Base-by-base conservation (phyloP, 2,888 invertebrate species). In the Parnassius mnemosyne region DNA sequence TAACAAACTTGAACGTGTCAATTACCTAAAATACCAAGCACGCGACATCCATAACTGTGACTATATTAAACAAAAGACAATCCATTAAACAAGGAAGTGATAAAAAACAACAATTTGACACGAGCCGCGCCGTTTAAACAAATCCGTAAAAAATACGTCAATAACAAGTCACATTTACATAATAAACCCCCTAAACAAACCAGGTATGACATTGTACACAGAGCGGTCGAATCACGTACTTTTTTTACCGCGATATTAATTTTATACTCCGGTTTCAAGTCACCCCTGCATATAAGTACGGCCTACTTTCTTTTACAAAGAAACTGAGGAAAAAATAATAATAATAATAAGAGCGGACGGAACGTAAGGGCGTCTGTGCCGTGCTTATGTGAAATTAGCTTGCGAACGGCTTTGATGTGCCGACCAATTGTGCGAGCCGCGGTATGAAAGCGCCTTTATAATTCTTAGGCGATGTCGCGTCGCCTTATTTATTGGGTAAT, bases 351-450 rank as follows among this genome's bases (percentile, higher is more conserved):
- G 76, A 74, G 74, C 69, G 71, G 66, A 73, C 69, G 80, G 76
- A 78, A 82, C 79, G 80, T 85, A 87, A 89, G 88, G 86, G 85
- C 84, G 84, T 84, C 77, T 81, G 80, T 79, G 78, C 77, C 81
- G 87, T 86, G 84, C 89, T 89, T 89, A 87, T 85, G 83, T 87
- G 84, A 89, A 89, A 91, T 91, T 91, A 89, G 89, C 89, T 83
- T 77, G 79, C 78, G 82, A 79, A 76, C 78, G 69, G 75, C 89
- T 90, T 91, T 91, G 89, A 89, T 86, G 84, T 85, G 80, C 86
- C 85, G 83, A 75, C 83, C 85, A 85, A 88, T 89, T 88, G 87
- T 86, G 75, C 72, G 71, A 72, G 73, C 73, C 78, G 77, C 80
- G 75, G 81, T 83, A 80, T 83, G 80, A 81, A 84, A 85, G 80